phyloP scores from a whole-genome alignment of 2,888 invertebrate genomes.

The Phoenoteleia sp. region DNA sequence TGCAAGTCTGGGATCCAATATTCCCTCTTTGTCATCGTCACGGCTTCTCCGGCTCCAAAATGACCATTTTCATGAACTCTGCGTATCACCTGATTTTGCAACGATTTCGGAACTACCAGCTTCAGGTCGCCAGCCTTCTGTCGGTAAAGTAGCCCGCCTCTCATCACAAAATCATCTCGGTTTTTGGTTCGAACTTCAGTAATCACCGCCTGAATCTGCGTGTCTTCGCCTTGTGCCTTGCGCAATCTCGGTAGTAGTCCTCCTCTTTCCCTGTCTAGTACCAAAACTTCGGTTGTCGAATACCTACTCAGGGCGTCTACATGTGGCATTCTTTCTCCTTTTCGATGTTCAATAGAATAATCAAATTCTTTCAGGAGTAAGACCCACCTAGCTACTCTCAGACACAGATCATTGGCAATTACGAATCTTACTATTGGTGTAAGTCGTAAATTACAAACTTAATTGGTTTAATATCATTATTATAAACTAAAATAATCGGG shows the following conservation, averaged over 20 bases:
- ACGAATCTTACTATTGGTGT: too few species aligned
- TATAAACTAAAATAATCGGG: too few species aligned
- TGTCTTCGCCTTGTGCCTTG: conserved; percentile 54
- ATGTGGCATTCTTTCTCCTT: conserved; percentile 50
- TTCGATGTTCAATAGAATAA: conserved; percentile 54
- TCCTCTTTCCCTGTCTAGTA: conserved; percentile 14
- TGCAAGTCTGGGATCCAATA: conserved; percentile 76
- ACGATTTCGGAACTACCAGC: conserved; percentile 23
- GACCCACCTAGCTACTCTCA: conserved; percentile 71
- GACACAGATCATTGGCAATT: neutral
- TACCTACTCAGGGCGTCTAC: conserved; percentile 73
- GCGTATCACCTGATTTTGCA: conserved; percentile 12
- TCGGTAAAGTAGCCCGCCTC: conserved; percentile 9
- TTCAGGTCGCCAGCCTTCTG: conserved; percentile 14
- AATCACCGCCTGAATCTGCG: conserved; percentile 17
- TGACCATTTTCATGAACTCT: too few species aligned
- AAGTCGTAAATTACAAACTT: too few species aligned
- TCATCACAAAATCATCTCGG: conserved; percentile 69
- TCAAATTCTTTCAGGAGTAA: conserved; percentile 57
- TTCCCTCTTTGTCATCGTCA: conserved; percentile 64
- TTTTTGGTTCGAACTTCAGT: neutral
- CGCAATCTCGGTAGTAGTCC: too few species aligned
- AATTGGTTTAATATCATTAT: too few species aligned
- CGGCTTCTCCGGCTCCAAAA: neutral
- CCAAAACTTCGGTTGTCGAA: conserved; percentile 1